Percentiles rank a stretch among this genome's conserved stretches.
Evolutionary conservation across 2,888 invertebrate species (phyloP).

Genomic region (Nomada hirtipes): DNA sequence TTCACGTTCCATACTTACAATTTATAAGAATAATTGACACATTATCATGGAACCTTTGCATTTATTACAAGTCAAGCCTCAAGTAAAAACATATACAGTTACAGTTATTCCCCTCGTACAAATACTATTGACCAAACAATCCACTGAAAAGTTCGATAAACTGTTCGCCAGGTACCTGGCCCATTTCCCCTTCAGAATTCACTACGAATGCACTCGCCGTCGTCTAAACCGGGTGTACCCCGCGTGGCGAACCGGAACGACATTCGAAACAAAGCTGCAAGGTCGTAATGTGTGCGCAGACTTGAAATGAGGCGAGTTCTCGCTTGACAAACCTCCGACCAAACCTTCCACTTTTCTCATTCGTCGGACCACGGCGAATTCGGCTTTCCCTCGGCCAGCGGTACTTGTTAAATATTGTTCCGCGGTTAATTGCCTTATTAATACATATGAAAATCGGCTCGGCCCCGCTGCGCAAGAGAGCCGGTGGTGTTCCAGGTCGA

Average conservation of each 20-base stretch:
- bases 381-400: constrained; percentile 26
- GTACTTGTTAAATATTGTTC: constrained; percentile 74
- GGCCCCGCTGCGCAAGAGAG: background rate
- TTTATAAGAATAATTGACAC: too few relatives aligned
- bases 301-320: constrained; percentile 25
- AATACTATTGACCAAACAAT: too few relatives aligned
- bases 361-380: constrained; percentile 23
- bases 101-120: too few relatives aligned
- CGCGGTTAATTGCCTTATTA: constrained; percentile 78
- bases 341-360: constrained; percentile 41
- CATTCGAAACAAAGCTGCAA: constrained; percentile 10
- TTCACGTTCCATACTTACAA: too few relatives aligned
- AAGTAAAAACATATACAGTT: too few relatives aligned
- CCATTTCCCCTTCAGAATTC: background rate
- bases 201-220: background rate
- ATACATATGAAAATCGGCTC: constrained; percentile 73
- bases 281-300: constrained; percentile 23
- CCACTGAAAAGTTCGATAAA: too few relatives aligned
- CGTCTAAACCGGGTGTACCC: constrained; percentile 3
- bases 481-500: constrained; percentile 22
- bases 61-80: too few relatives aligned
- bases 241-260: background rate
- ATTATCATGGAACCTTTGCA: too few relatives aligned
- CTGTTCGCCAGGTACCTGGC: too few relatives aligned
- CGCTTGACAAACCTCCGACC: constrained; percentile 6